These are phyloP conservation scores for Kryptolebias marmoratus DNA, from an alignment of 2,113 vertebrate genomes.

Conservation along the genomic window DNA sequence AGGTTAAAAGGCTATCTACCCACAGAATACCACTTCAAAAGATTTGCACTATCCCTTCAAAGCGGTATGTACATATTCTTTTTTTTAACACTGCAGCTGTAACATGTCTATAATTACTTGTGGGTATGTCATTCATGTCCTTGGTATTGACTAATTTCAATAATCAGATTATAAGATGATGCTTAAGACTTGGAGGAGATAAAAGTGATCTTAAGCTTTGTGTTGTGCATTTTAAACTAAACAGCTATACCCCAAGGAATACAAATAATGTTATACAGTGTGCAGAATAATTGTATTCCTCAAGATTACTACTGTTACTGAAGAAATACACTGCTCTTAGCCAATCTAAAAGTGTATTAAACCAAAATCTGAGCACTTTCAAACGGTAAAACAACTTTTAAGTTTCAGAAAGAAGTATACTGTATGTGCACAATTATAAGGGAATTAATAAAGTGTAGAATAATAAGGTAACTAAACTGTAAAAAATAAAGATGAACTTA, in stretches of 20 bases:
- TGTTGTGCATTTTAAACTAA: conserved; percentile 53
- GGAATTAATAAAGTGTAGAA: not conserved
- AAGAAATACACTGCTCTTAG: not conserved
- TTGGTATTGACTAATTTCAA: conserved; percentile 34
- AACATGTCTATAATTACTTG: conserved; percentile 11
- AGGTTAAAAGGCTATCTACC: no score
- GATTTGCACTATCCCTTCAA: conserved; percentile 1
- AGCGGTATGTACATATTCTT: conserved; percentile 15
- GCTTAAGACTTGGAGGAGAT: conserved; percentile 43
- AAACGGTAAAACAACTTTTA: not conserved
- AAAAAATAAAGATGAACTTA: not conserved
- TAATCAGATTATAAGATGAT: conserved; percentile 50
- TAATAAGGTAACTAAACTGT: not conserved
- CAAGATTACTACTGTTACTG: not conserved
- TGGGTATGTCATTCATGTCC: conserved; percentile 10
- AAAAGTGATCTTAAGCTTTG: conserved; percentile 43
- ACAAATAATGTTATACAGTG: conserved; percentile 11
- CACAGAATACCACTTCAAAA: no score
- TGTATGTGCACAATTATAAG: not conserved
- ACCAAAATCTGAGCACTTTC: not conserved
- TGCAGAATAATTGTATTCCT: not conserved
- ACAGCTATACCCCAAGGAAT: conserved; percentile 40
- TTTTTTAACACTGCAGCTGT: not conserved
- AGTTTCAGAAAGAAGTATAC: not conserved
- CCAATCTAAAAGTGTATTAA: not conserved